Evolutionary conservation across 2,113 vertebrate species (phyloP).

Genomic region (Ciconia maguari): DNA sequence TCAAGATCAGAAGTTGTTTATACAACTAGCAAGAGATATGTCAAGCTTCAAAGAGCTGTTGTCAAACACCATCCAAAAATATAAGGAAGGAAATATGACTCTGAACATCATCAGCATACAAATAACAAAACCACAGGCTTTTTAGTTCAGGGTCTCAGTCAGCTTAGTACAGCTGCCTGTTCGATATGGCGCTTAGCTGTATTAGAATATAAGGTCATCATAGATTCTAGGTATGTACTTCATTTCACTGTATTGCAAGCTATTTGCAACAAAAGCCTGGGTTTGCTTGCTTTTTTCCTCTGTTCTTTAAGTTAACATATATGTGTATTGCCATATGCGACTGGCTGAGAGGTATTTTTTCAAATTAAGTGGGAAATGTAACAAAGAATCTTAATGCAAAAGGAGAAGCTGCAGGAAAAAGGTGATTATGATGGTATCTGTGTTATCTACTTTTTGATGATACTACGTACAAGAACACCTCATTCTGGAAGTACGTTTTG

Average conservation of each 20-base stretch:
- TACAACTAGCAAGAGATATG: not conserved
- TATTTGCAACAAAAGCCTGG: not conserved
- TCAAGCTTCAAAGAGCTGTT: not conserved
- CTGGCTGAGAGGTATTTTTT: not conserved
- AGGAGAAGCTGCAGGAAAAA: not conserved
- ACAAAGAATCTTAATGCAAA: not conserved
- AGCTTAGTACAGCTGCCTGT: not conserved
- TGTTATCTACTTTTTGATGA: not conserved
- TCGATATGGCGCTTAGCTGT: not conserved
- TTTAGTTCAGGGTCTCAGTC: not conserved
- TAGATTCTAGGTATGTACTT: not conserved
- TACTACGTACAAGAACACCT: not conserved
- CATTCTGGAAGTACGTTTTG: not conserved
- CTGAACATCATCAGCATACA: not conserved
- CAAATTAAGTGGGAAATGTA: not conserved
- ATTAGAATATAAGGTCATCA: not conserved
- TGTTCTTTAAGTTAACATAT: not conserved
- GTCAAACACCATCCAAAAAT: not conserved
- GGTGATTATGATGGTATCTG: not conserved
- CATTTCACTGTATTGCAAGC: not conserved
- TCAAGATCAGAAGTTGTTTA: not conserved
- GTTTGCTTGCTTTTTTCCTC: not conserved
- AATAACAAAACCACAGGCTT: not conserved
- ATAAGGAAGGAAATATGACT: not conserved
- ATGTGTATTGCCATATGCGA: rapidly evolving